Base-by-base conservation (phyloP, 1,140 invertebrate genomes). In the Hylyphantes graminicola region DNA sequence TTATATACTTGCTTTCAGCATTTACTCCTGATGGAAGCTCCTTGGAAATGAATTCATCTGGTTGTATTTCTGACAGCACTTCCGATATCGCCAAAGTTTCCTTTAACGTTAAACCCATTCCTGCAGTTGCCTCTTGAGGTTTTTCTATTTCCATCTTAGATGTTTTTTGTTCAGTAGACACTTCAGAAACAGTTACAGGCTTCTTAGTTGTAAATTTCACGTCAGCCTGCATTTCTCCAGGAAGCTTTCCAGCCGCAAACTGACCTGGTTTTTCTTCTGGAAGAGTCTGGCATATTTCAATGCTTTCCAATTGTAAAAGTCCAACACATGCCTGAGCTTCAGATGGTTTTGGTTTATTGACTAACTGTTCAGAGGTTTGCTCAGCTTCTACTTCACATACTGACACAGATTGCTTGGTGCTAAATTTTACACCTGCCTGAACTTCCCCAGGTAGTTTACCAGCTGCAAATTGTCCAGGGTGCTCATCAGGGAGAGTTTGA, bases 181-280 rank as follows among this genome's bases (percentile, higher is more conserved):
- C 65, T 81, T 87, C 87, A n/a, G 85, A 85, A 74, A 87, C 75
- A 51, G 51, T 65, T 55, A 86, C 57, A 64, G 86, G 77, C 51
- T 86, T 75, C 79, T 86, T 74, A 15, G 86, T 70, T 7, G 72
- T 70, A 12, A 86, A 75, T 53, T 76, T 86, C 54, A 85, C 57
- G 17, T 19, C 76, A 63, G 86, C 86, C 17, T 85, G 85, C 50
- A 86, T 82, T 67, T 85, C 73, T 15, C 86, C 78, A 17, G 86
- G 86, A 19, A 87, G 51, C 64, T 74, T 70, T 53, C 87, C 87
- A 74, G 87, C 86, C 19, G 63, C 78, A 79, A 87, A 87, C 10
- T 73, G 50, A 7, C 75, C 85, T 13, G 85, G 74, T 48, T 50
- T 82, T 70, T 85, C 79, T 70, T 86, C 76, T 65, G 86, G 21